A percentile compares a stretch with the other conserved stretches of the same genome.
These are phyloP conservation scores for Lobophora halterata DNA, from an alignment of 2,888 invertebrate genomes.

Conservation along the genomic window DNA sequence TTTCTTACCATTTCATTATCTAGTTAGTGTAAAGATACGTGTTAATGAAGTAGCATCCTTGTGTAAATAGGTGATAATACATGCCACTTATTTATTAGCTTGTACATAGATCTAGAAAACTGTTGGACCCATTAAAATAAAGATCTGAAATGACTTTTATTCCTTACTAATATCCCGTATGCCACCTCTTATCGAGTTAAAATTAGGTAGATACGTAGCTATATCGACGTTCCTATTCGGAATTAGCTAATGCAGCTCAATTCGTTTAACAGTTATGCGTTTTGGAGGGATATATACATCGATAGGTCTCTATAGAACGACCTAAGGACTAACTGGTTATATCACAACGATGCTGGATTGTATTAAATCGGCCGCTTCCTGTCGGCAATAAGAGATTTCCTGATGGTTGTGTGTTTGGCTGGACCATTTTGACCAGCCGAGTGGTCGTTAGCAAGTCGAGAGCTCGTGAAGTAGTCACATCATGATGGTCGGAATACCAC, in stretches of 20 bases:
- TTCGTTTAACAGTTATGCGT: too few species aligned
- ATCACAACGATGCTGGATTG: constrained; percentile 12
- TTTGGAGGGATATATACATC: too few species aligned
- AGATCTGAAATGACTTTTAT: constrained; percentile 13
- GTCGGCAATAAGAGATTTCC: constrained; percentile 27
- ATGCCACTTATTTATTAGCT: background rate
- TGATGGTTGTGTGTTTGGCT: constrained; percentile 1
- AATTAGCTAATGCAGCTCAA: too few species aligned
- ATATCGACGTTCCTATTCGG: too few species aligned
- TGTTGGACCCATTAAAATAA: constrained; percentile 19
- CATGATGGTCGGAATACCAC: constrained; percentile 19
- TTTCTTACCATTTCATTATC: too few species aligned
- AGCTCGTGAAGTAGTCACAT: constrained; percentile 10
- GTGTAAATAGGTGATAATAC: constrained; percentile 13
- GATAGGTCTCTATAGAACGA: too few species aligned
- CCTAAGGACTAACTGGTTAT: constrained; percentile 7
- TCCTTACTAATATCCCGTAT: background rate
- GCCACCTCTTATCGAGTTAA: too few species aligned
- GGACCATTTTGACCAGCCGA: constrained; percentile 8
- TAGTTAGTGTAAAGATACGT: too few species aligned
- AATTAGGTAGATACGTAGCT: too few species aligned
- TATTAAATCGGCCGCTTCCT: constrained; percentile 15
- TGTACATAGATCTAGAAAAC: constrained; percentile 1
- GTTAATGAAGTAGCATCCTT: too few species aligned
- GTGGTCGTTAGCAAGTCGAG: constrained; percentile 2